Conservation (phyloP, 2,888 invertebrate species). For the Saturnia pavonia region DNA sequence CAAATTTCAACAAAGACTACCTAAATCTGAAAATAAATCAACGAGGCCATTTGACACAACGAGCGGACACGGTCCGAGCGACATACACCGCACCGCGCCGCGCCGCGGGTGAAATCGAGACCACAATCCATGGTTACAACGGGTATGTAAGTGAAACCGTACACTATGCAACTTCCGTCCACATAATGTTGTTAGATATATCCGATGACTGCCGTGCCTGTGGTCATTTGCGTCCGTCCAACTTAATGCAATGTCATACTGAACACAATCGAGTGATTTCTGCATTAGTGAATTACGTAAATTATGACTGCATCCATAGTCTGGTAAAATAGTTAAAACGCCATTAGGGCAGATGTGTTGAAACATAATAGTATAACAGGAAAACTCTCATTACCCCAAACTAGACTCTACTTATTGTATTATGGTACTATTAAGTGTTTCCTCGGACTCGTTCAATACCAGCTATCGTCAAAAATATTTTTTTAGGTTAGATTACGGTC, state of each 20-base stretch:
- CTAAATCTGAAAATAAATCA: conserved; percentile 74
- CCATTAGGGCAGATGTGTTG: neutral
- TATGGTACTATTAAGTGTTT: neutral
- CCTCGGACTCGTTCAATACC: neutral
- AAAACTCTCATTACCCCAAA: conserved; percentile 4
- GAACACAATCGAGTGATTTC: conserved; percentile 26
- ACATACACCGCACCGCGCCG: conserved; percentile 36
- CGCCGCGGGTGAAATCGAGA: conserved; percentile 62
- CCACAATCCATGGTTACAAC: conserved; percentile 57
- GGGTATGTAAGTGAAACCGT: conserved; percentile 67
- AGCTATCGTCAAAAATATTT: neutral
- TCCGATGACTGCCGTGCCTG: conserved; percentile 62
- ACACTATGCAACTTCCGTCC: conserved; percentile 76
- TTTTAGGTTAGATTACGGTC: no score
- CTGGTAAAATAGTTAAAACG: conserved; percentile 9
- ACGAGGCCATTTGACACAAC: no score
- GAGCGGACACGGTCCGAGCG: conserved; percentile 65
- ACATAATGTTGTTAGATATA: conserved; percentile 64
- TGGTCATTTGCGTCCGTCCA: conserved; percentile 59
- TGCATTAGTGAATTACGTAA: conserved; percentile 19
- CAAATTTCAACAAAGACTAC: conserved; percentile 38
- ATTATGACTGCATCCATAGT: conserved; percentile 8
- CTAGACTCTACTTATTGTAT: neutral
- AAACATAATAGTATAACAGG: conserved; percentile 15
- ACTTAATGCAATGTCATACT: conserved; percentile 36